Percentiles rank a stretch among this genome's conserved stretches.
phyloP scores from a whole-genome alignment of 2,797 vertebrate species.

The Gambelia wislizenii region DNA sequence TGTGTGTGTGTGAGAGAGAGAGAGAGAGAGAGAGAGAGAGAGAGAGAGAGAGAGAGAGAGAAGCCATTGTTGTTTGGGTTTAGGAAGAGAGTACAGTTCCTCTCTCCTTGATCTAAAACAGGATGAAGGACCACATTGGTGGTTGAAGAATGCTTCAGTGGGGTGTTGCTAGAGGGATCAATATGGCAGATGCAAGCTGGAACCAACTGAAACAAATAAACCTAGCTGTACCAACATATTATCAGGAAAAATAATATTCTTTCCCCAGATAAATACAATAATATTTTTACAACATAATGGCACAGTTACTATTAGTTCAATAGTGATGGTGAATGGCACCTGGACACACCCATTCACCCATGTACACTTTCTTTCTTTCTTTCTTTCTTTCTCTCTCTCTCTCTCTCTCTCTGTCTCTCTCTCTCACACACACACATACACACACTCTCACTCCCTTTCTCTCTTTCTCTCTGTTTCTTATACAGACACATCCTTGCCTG shows the following conservation, averaged over 20 bases:
- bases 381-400: background rate
- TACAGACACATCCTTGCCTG: background rate
- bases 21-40: too few species aligned
- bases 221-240: background rate
- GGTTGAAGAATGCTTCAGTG: background rate
- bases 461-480: background rate
- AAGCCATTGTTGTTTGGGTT: background rate
- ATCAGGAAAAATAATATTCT: background rate
- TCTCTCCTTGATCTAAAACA: background rate
- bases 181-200: background rate
- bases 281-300: background rate
- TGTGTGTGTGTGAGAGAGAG: background rate
- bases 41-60: too few species aligned
- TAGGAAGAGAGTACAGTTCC: background rate
- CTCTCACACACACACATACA: too few species aligned
- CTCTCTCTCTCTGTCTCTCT: background rate
- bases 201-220: background rate
- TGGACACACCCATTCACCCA: background rate
- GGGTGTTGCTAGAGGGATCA: background rate
- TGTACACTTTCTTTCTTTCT: background rate
- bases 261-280: background rate
- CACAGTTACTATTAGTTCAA: background rate
- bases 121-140: too few species aligned
- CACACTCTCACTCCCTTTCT: background rate
- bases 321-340: background rate